Evolutionary conservation across 2,888 invertebrate species (phyloP).

Genomic region (Brachynemurus nebulosus): DNA sequence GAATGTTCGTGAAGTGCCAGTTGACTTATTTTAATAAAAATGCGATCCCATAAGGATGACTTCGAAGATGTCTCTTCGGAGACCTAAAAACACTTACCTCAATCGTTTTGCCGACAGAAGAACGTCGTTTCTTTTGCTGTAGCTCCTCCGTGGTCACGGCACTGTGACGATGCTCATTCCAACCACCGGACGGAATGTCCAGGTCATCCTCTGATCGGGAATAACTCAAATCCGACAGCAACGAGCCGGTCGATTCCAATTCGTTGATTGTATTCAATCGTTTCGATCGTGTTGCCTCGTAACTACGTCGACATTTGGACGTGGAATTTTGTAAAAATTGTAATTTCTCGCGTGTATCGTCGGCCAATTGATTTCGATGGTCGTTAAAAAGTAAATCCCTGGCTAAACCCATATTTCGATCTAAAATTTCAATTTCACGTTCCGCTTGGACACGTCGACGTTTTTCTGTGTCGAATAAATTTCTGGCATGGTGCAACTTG

Average conservation of each 20-base stretch:
- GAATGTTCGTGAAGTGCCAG: no score
- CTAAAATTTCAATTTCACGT: slow-evolving; percentile 54
- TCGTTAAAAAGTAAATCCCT: slow-evolving; percentile 56
- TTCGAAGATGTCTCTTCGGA: no score
- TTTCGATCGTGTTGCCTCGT: slow-evolving; percentile 14
- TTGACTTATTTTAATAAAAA: no score
- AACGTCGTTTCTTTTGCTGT: slow-evolving; percentile 26
- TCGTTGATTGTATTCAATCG: slow-evolving; percentile 28
- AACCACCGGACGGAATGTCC: slow-evolving; percentile 35
- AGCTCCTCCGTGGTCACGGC: slow-evolving; percentile 21
- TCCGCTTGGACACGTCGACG: slow-evolving; percentile 52
- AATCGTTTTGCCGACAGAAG: slow-evolving; percentile 24
- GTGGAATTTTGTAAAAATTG: slow-evolving; percentile 56
- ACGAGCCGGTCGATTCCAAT: slow-evolving; percentile 30
- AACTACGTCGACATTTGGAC: slow-evolving; percentile 35
- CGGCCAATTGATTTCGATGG: slow-evolving; percentile 53
- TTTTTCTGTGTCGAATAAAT: slow-evolving; percentile 67
- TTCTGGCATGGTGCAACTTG: slow-evolving; percentile 67
- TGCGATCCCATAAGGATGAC: no score
- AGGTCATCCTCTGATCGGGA: slow-evolving; percentile 76
- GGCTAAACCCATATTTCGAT: slow-evolving; percentile 46
- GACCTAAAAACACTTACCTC: no score
- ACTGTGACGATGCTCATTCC: slow-evolving; percentile 23
- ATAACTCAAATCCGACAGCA: slow-evolving; percentile 66
- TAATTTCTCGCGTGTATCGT: slow-evolving; percentile 68